Conservation (phyloP, 2,888 invertebrate species). For the Panzeria rudis region DNA sequence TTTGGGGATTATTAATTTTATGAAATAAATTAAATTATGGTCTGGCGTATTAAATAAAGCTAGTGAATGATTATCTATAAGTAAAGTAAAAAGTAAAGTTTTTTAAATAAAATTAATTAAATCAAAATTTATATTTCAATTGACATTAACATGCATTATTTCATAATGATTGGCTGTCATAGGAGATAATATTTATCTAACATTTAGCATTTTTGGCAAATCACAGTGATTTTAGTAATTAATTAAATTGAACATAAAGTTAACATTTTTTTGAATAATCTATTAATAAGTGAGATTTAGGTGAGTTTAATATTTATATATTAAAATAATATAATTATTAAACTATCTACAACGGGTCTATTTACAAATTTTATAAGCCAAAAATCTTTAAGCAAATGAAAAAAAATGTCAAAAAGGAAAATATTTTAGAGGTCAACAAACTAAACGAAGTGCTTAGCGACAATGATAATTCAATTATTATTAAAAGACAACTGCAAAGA, state of each 20-base stretch:
- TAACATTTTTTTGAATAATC: neutral
- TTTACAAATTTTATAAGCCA: neutral
- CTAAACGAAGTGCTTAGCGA: slow-evolving; percentile 40
- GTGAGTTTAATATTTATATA: no score
- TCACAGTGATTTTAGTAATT: slow-evolving; percentile 6
- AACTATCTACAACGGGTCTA: no score
- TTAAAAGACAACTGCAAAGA: neutral
- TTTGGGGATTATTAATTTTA: slow-evolving; percentile 39
- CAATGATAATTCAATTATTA: neutral
- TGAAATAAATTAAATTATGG: slow-evolving; percentile 40
- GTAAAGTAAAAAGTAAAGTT: neutral
- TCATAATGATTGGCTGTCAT: neutral
- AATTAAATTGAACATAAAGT: neutral
- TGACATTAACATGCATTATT: slow-evolving; percentile 1
- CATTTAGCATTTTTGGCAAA: slow-evolving; percentile 3
- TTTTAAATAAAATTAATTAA: slow-evolving; percentile 21
- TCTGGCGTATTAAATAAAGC: neutral
- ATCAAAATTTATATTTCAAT: neutral
- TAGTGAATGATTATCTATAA: neutral
- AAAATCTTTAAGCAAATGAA: neutral
- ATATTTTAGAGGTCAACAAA: slow-evolving; percentile 18
- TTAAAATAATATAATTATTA: no score
- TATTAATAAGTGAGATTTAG: neutral
- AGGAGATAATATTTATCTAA: neutral
- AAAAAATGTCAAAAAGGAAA: neutral